Evolutionary conservation across 92 coral and sea anemone genomes (phyloP), one percentile per base, ranked within the genome.

Genomic region (Blastomussa wellsi): DNA sequence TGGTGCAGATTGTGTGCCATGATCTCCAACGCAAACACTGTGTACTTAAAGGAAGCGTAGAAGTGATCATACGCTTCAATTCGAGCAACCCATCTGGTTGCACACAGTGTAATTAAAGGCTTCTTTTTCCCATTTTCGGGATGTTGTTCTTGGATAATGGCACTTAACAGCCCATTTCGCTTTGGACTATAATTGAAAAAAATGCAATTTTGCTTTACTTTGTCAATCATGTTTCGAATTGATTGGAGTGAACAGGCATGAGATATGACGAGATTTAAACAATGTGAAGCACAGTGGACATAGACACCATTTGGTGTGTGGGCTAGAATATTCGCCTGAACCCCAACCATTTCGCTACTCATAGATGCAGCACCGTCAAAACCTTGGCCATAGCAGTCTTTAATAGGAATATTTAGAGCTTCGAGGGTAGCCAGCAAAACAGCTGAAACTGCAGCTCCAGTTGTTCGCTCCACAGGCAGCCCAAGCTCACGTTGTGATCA

Each of bases 1-100:
- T 72, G 90, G 64, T 87, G 90, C 77, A 80, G 73, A 39, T 87
- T 87, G 90, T 87, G 90, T 15, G 82, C 90, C 10, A 74, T 87
- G 86, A 87, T 52, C 72, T 87, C 86, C 90, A 87, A 80, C 75
- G 86, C 79, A 19, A 86, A 86, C 32, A 86, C 89, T 77, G 59
- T 67, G 68, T 84, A 84, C 47, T 77, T 85, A 37, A 85, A 85
- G 53, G 83, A 66, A 42, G 47, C 83, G 48, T 85, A 51, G 88
- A 85, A 85, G 38, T 85, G 88, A 77, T 85, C 83, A 73, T 85
- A 67, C 10, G 78, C 77, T 76, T 77, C 83, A 53, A 39, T 78
- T 19, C 88, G 70, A 14, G 59, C 88, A 22, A 39, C 88, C 88
- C 78, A 77, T 64, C 88, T 77, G 49, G 76, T 84, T 38, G 82